These are phyloP conservation scores for Leucosticte australis DNA, from an alignment of 2,113 vertebrate genomes.

Conservation along the genomic window DNA sequence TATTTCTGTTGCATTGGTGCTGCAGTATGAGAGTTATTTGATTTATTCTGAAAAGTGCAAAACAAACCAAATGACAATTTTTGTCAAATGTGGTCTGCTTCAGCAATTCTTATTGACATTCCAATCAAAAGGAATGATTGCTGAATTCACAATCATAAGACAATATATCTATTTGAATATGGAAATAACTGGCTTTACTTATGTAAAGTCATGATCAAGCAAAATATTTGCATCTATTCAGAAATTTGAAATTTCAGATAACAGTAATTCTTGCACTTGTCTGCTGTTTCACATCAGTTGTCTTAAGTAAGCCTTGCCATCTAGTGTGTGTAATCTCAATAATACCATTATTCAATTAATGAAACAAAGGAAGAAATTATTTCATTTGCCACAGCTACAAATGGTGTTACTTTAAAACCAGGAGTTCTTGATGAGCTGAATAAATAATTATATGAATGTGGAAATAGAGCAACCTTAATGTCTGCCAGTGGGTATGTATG, in stretches of 20 bases:
- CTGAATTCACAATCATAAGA: neutral
- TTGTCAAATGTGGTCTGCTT: neutral
- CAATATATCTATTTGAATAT: neutral
- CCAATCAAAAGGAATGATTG: neutral
- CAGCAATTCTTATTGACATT: neutral
- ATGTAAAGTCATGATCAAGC: neutral
- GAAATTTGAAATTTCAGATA: neutral
- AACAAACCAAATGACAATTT: neutral
- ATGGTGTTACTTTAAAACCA: neutral
- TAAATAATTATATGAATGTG: neutral
- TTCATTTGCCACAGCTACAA: neutral
- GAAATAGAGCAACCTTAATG: neutral
- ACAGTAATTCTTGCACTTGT: neutral
- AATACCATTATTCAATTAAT: neutral
- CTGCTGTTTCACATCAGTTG: neutral
- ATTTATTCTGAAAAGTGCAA: neutral
- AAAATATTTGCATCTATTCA: neutral
- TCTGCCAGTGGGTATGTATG: rapidly evolving
- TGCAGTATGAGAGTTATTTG: neutral
- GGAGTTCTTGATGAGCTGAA: neutral
- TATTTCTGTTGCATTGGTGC: neutral
- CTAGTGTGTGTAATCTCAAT: neutral
- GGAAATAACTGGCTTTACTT: neutral
- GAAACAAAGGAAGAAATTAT: neutral
- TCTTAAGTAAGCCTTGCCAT: neutral